Evolutionary conservation across 1,140 invertebrate genomes (phyloP).

Genomic region (Heliconius himera): DNA sequence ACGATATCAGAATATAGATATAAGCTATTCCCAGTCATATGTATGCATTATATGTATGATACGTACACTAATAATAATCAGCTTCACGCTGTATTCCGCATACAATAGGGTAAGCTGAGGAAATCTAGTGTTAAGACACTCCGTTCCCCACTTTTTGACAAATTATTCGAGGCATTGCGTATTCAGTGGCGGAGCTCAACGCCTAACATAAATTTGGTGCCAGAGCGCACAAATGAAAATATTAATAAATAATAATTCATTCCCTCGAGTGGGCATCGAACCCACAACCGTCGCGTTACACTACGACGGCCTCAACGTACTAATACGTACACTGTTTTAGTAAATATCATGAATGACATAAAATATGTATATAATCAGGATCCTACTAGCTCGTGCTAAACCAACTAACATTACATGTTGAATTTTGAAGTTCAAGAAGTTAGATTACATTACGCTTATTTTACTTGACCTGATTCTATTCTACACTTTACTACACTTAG

Average conservation of each 20-base stretch:
- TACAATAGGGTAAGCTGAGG: no score
- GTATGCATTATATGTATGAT: neutral
- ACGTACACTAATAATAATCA: neutral
- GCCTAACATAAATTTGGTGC: no score
- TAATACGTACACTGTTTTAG: slow-evolving; percentile 13
- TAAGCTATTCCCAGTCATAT: neutral
- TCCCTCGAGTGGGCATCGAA: no score
- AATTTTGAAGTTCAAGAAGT: slow-evolving; percentile 24
- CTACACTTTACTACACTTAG: slow-evolving; percentile 14
- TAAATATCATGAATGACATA: slow-evolving; percentile 19
- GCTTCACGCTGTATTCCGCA: no score
- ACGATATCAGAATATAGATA: slow-evolving; percentile 11
- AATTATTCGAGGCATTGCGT: no score
- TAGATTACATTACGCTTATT: slow-evolving; percentile 28
- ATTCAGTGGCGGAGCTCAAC: no score
- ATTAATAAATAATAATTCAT: no score
- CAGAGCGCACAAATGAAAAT: no score
- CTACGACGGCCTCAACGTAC: no score
- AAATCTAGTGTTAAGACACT: no score
- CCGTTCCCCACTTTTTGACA: no score
- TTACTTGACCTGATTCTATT: slow-evolving; percentile 30
- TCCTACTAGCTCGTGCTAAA: slow-evolving; percentile 19
- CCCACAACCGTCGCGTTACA: no score
- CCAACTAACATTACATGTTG: slow-evolving; percentile 20
- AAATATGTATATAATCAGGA: slow-evolving; percentile 25